phyloP scores from a whole-genome alignment of 2,888 invertebrate genomes.

The Eurytoma adleriae region DNA sequence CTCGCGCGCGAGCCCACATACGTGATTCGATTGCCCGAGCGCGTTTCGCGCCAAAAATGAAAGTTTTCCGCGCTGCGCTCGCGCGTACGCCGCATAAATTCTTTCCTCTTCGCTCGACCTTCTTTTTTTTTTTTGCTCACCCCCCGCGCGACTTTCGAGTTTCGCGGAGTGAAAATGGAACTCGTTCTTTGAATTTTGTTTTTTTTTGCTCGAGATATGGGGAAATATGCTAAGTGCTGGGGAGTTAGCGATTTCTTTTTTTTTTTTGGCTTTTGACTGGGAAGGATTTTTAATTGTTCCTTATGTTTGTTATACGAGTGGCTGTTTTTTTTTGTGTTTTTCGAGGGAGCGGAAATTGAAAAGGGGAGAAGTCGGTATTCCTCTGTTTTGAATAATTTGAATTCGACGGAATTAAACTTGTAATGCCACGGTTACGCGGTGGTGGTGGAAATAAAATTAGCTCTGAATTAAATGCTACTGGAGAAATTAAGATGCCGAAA shows the following conservation, averaged over 20 bases:
- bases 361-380: background rate
- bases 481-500: too few species aligned
- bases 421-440: too few species aligned
- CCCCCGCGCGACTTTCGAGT: background rate
- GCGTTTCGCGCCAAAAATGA: constrained; percentile 38
- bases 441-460: too few species aligned
- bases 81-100: constrained; percentile 22
- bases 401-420: background rate
- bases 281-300: too few species aligned
- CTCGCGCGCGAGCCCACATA: constrained; percentile 5
- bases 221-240: too few species aligned
- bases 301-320: too few species aligned
- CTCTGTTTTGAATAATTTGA: background rate
- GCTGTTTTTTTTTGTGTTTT: background rate
- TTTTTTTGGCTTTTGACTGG: too few species aligned
- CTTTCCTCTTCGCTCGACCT: background rate
- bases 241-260: too few species aligned
- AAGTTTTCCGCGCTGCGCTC: background rate
- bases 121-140: background rate
- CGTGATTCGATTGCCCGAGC: constrained; percentile 45
- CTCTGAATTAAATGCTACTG: too few species aligned
- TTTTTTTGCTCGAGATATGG: too few species aligned
- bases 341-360: background rate
- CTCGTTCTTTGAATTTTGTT: too few species aligned
- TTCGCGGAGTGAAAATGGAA: too few species aligned